phyloP scores from a whole-genome alignment of 1,140 invertebrate genomes.

The Olivierus martensii region DNA sequence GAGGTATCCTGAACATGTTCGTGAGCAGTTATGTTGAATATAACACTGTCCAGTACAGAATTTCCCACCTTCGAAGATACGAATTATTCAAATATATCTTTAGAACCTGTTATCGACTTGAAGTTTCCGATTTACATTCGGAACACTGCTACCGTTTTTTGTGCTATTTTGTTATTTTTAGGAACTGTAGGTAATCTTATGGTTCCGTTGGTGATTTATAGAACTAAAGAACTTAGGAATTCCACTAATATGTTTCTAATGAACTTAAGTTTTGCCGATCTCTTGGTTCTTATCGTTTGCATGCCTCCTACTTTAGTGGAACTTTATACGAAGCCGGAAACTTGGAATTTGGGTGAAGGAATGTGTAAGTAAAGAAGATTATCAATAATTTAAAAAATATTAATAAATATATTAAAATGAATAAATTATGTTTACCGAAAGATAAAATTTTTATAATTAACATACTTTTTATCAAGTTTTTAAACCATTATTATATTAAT shows the following conservation, averaged over 20 bases:
- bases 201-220: conserved; percentile 79
- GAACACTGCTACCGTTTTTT: conserved; percentile 62
- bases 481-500: too few species aligned
- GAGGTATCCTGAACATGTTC: too few species aligned
- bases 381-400: too few species aligned
- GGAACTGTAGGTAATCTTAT: conserved; percentile 77
- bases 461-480: too few species aligned
- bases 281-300: conserved; percentile 75
- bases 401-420: too few species aligned
- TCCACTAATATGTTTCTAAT: conserved; percentile 90
- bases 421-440: too few species aligned
- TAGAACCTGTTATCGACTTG: neutral
- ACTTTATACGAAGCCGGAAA: conserved; percentile 62
- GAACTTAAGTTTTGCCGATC: conserved; percentile 84
- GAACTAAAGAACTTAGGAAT: conserved; percentile 81
- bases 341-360: conserved; percentile 73
- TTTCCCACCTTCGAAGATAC: too few species aligned
- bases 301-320: conserved; percentile 81
- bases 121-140: conserved; percentile 62
- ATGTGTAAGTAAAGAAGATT: conserved; percentile 91
- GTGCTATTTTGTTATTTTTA: conserved; percentile 64
- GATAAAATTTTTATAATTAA: too few species aligned
- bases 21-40: too few species aligned
- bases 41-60: too few species aligned
- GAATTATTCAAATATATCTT: too few species aligned